Conservation (phyloP, 1,140 invertebrate species). For the Brachionus rubens region DNA sequence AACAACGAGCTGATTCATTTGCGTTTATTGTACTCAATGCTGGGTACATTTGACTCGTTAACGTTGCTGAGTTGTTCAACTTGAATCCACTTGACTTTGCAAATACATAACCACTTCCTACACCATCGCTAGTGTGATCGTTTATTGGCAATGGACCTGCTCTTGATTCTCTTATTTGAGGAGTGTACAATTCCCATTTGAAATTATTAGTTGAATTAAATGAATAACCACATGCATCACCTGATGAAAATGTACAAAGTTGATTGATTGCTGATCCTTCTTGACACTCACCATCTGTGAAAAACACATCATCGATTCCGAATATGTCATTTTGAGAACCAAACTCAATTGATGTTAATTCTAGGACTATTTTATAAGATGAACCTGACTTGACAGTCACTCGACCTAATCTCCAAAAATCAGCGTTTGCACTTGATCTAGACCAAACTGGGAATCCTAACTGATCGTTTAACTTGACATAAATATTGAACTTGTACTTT, state of each 20-base stretch:
- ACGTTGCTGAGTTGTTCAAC: conserved; percentile 16
- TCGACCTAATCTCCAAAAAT: conserved; percentile 53
- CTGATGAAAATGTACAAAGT: conserved; percentile 33
- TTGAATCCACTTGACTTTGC: not conserved
- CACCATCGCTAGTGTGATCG: conserved; percentile 36
- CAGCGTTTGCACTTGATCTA: conserved; percentile 52
- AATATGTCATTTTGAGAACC: not conserved
- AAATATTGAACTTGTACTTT: conserved; percentile 27
- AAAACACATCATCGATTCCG: conserved; percentile 37
- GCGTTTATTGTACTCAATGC: not conserved
- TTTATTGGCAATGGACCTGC: conserved; percentile 22
- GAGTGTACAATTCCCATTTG: conserved; percentile 13
- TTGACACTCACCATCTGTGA: conserved; percentile 37
- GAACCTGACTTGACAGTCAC: conserved; percentile 48
- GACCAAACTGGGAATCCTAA: conserved; percentile 51
- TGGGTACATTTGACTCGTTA: not conserved
- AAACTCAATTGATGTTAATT: conserved; percentile 28
- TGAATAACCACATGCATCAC: conserved; percentile 15
- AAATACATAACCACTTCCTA: conserved; percentile 20
- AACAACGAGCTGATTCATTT: conserved; percentile 15
- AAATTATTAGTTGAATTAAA: not conserved
- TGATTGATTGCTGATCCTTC: conserved; percentile 8
- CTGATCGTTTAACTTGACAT: conserved; percentile 21
- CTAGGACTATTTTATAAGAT: conserved; percentile 9
- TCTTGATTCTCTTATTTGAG: not conserved